Evolutionary conservation across 53 echinoderm and acorn worm genomes (phyloP).

Genomic region (Holothuria leucospilota): DNA sequence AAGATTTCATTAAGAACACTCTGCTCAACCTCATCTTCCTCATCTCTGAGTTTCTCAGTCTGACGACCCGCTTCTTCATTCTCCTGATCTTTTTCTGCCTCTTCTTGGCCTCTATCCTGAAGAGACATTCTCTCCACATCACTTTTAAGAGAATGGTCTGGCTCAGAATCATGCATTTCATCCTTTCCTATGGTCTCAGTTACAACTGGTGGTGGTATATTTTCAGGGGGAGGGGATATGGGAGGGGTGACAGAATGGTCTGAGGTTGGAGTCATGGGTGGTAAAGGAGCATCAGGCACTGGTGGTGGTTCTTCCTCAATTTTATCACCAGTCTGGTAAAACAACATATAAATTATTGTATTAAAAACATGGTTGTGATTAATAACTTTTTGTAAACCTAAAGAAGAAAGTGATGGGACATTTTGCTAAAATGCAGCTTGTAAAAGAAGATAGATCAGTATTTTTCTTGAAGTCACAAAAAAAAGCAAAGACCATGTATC

Average conservation of each 20-base stretch:
- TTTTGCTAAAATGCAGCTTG: too few species aligned
- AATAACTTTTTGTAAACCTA: too few species aligned
- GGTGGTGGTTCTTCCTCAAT: constrained; percentile 12
- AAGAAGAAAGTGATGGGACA: too few species aligned
- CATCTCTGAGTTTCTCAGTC: neutral
- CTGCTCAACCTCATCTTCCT: constrained; percentile 33
- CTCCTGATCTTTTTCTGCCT: neutral
- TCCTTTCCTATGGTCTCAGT: neutral
- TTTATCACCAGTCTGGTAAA: neutral
- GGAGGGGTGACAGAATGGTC: constrained; percentile 30
- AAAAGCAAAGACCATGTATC: too few species aligned
- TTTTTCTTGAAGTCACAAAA: too few species aligned
- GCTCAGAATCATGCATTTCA: neutral
- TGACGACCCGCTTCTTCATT: neutral
- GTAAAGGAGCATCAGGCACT: constrained; percentile 24
- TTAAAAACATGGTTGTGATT: too few species aligned
- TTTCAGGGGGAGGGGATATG: neutral
- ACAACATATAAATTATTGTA: neutral
- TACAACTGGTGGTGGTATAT: neutral
- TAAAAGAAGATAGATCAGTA: too few species aligned
- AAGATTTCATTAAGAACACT: constrained; percentile 36
- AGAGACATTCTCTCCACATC: neutral
- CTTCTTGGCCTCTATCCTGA: neutral
- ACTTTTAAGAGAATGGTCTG: too few species aligned
- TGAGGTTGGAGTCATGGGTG: constrained; percentile 35